A percentile compares a stretch with the other conserved stretches of the same genome.
phyloP scores from a whole-genome alignment of 2,888 invertebrate genomes.

The Diachrysia chrysitis region DNA sequence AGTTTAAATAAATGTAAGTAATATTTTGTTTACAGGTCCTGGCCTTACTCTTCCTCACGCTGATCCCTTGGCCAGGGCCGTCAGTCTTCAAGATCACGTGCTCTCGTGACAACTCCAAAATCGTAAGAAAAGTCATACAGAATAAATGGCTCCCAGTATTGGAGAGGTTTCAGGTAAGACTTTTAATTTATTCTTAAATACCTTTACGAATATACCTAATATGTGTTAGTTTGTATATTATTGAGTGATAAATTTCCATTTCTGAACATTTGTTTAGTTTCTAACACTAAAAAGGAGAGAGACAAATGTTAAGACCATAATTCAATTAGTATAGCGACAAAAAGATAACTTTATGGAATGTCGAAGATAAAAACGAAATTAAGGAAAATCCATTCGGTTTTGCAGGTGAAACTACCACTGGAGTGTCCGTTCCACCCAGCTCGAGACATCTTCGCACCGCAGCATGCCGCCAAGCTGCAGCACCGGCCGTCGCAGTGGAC shows the following conservation, averaged over 20 bases:
- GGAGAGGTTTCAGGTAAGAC: slow-evolving; percentile 93
- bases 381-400: not conserved
- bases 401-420: slow-evolving; percentile 93
- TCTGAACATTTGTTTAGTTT: too few relatives aligned
- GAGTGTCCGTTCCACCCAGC: slow-evolving; percentile 97
- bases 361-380: too few relatives aligned
- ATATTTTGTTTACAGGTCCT: slow-evolving; percentile 90
- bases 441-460: slow-evolving; percentile 96
- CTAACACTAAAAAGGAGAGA: too few relatives aligned
- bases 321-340: too few relatives aligned
- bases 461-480: slow-evolving; percentile 95
- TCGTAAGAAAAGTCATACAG: slow-evolving; percentile 95
- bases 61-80: slow-evolving; percentile 96
- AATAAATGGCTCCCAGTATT: slow-evolving; percentile 97
- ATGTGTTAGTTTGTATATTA: too few relatives aligned
- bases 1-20: not conserved
- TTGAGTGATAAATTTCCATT: too few relatives aligned
- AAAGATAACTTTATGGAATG: too few relatives aligned
- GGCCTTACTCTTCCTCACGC: slow-evolving; percentile 93
- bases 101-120: slow-evolving; percentile 96
- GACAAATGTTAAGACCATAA: too few relatives aligned
- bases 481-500: slow-evolving; percentile 97
- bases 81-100: slow-evolving; percentile 96
- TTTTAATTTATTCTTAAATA: not conserved
- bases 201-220: not conserved